These are phyloP conservation scores for Abscondita cerata DNA, from an alignment of 2,888 invertebrate genomes.

Conservation along the genomic window DNA sequence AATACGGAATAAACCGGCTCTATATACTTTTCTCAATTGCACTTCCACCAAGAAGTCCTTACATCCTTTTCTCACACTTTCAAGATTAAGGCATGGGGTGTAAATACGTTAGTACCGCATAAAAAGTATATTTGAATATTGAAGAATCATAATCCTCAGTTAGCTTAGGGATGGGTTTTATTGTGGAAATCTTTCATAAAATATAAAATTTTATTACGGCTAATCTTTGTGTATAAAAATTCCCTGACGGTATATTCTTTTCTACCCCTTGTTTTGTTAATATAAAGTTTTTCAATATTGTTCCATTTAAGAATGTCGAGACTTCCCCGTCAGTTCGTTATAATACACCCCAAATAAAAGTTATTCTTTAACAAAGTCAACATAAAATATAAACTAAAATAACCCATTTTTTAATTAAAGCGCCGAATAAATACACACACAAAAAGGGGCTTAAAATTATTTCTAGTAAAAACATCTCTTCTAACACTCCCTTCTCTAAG, in stretches of 20 bases:
- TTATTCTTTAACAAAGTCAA: constrained; percentile 7
- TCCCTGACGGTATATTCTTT: constrained; percentile 9
- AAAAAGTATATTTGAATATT: constrained; percentile 34
- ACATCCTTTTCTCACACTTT: constrained; percentile 16
- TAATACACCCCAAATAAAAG: neutral
- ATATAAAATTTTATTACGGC: constrained; percentile 35
- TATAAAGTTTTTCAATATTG: constrained; percentile 24
- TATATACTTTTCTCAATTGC: constrained; percentile 15
- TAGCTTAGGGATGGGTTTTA: constrained; percentile 23
- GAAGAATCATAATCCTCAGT: constrained; percentile 34
- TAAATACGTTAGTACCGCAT: constrained; percentile 31
- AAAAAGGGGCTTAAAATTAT: neutral
- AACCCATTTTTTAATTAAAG: constrained; percentile 6
- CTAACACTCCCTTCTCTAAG: constrained; percentile 21
- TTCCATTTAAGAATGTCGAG: constrained; percentile 12
- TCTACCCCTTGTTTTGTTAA: constrained; percentile 28
- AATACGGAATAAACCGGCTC: constrained; percentile 44
- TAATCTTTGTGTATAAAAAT: constrained; percentile 29
- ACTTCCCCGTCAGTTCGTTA: constrained; percentile 15
- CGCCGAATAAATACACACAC: neutral
- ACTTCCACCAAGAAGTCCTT: neutral
- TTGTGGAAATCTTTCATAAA: constrained; percentile 34
- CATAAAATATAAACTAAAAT: neutral
- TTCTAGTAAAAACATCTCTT: constrained; percentile 5
- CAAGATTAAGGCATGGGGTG: constrained; percentile 24